Base-by-base conservation (phyloP, 2,797 vertebrate genomes). In the Australoheros facetus region DNA sequence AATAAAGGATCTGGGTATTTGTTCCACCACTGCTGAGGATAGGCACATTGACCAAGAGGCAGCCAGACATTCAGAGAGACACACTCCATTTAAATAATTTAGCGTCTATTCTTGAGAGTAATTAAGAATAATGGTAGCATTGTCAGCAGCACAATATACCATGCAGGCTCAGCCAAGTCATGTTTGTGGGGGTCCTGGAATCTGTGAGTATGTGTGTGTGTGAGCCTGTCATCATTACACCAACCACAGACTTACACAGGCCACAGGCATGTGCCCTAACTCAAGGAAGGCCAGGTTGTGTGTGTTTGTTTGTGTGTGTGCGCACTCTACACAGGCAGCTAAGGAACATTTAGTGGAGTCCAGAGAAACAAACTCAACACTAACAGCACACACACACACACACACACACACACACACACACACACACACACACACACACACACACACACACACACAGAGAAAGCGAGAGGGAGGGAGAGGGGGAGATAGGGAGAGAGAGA, bases 151-250 rank as follows among this genome's bases (percentile, higher is more conserved):
- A 85, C 90, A 92, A 84, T 88, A 85, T 86, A 90, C 86, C 88
- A 88, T 82, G 87, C 75, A 87, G 81, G 56, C 85, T 87, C 83
- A 86, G 94, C 93, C 93, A 94, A 94, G 92, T 93, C 92, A 90
- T 94, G 92, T 93, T 90, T 94, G 93, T 90, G 94, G 93, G 90
- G 93, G 93, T 95, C 93, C 89, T 92, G 94, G 95, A 95, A 95
- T 95, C 90, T 91, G 87, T 90, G 89, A 88, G 89, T 91, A 48
- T 69, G 89, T 92, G 91, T 91, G 91, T 91, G 87, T 90, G 81
- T 78, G 90, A 91, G 93, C 83, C 89, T 91, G 94, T 94, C 93
- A 92, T 95, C 93, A 94, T 94, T 95, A 92, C 93, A 89, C 89
- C 83, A 93, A 94, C 94, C 95, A 95, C 95, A 95, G 91, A 92